Base-by-base conservation (phyloP, 2,888 invertebrate genomes). In the Apotomis turbidana region DNA sequence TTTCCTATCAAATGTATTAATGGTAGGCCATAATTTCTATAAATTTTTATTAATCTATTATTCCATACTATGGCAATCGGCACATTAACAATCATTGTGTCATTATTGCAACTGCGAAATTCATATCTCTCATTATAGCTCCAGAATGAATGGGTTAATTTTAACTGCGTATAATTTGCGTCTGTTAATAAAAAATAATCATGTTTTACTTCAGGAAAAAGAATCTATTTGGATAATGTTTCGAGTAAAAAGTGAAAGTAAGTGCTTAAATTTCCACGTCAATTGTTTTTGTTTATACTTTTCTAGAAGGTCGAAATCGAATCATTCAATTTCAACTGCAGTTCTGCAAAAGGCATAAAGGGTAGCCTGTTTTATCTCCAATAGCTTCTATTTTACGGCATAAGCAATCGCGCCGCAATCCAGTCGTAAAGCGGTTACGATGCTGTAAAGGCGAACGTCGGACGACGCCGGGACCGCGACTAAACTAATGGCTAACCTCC, bases 361-460 rank as follows among this genome's bases (percentile, higher is more conserved):
- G 49, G 15, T 15, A 36, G 27, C 36, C n/a, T 54, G 61, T 38
- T 67, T 71, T 51, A 60, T 67, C 49, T 67, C 8, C 49, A 57
- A 36, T 60, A 41, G 61, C 61, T 67, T 61, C 15, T 15, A 41
- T 61, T 71, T 66, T 60, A 71, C 51, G 67, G 6, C 59, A 27
- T 44, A 54, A 61, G 55, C 59, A 69, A 69, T 70, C 49, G 57
- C n/a, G 51, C 71, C 60, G 71, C 71, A 61, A 67, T 71, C 67
- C 61, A 61, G 55, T 57, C 66, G 67, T 71, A 71, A 71, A 71
- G 59, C 41, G 15, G 67, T 67, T 59, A 70, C 70, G 70, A 70
- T 52, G 71, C 71, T 71, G 67, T 71, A 71, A 71, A 71, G 15
- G 49, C 55, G 71, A 60, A 66, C 55, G 71, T n/a, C 60, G 60